These are phyloP conservation scores for Peromyscus californicus DNA, from an alignment of 2,113 vertebrate species.

Conservation along the genomic window DNA sequence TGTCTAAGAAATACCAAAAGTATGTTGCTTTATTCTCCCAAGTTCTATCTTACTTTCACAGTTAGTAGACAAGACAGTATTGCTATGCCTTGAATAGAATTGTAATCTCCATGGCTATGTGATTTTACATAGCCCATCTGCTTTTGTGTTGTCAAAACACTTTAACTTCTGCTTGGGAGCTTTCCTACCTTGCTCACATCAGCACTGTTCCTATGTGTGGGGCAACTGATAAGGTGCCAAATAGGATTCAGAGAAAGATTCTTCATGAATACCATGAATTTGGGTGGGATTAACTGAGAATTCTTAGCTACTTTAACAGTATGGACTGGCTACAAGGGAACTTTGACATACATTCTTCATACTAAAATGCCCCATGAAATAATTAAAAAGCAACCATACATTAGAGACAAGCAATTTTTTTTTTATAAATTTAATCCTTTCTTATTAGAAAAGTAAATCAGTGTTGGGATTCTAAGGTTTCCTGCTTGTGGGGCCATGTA, in stretches of 20 bases:
- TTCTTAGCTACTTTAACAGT: slow-evolving; percentile 54
- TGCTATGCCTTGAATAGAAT: slow-evolving; percentile 52
- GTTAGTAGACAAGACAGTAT: slow-evolving; percentile 39
- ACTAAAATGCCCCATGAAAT: not conserved
- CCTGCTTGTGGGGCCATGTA: not conserved
- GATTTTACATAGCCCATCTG: slow-evolving; percentile 57
- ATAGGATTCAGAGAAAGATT: slow-evolving; percentile 43
- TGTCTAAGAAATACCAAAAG: slow-evolving; percentile 56
- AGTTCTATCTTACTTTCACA: slow-evolving; percentile 53
- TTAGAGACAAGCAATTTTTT: not conserved
- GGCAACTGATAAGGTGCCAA: slow-evolving; percentile 5
- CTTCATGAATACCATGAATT: slow-evolving; percentile 10
- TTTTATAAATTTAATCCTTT: not conserved
- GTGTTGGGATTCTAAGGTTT: not conserved
- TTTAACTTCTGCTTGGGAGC: slow-evolving; percentile 59
- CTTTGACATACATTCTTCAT: not conserved
- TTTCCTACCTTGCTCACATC: slow-evolving; percentile 48
- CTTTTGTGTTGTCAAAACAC: slow-evolving; percentile 72
- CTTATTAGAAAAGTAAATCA: not conserved
- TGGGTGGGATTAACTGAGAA: slow-evolving; percentile 10
- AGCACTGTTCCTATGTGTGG: slow-evolving; percentile 37
- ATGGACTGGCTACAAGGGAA: not conserved
- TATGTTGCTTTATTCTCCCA: slow-evolving; percentile 5
- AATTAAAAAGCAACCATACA: not conserved
- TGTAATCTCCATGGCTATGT: not conserved